Percentiles rank a stretch among this genome's conserved stretches.
Evolutionary conservation across 2,888 invertebrate species (phyloP).

Genomic region (Epinotia brunnichana): DNA sequence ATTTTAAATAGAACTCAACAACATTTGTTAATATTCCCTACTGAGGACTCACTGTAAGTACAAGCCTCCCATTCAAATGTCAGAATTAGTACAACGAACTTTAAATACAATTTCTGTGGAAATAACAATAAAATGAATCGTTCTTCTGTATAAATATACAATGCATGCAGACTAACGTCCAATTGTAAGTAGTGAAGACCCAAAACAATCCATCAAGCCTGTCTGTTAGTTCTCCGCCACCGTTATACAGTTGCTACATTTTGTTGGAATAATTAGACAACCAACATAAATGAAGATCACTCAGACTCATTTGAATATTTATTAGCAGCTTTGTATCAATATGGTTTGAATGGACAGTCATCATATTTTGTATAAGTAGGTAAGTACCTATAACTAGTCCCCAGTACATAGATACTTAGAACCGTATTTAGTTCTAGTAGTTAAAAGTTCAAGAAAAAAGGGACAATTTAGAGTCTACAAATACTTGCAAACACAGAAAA

Average conservation of each 20-base stretch:
- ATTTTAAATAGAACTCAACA: background rate
- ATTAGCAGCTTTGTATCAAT: background rate
- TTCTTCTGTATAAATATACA: conserved; percentile 4
- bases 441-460: conserved; percentile 24
- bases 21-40: background rate
- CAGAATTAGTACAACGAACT: conserved; percentile 8
- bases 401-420: background rate
- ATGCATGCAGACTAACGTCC: conserved; percentile 34
- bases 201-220: conserved; percentile 51
- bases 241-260: conserved; percentile 46
- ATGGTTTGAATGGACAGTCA: background rate
- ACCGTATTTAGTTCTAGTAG: background rate
- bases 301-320: conserved; percentile 13
- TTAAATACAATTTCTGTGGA: conserved; percentile 10
- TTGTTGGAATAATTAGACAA: conserved; percentile 45
- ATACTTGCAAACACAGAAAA: conserved; percentile 39
- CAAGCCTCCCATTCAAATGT: background rate
- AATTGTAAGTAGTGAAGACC: conserved; percentile 42
- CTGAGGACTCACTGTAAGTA: background rate
- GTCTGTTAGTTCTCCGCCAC: conserved; percentile 45
- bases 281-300: conserved; percentile 34
- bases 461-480: conserved; percentile 45
- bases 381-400: background rate
- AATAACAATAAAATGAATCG: conserved; percentile 9
- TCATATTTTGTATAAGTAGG: background rate